Evolutionary conservation across 2,797 vertebrate species (phyloP).

Genomic region (Synaphobranchus kaupii): DNA sequence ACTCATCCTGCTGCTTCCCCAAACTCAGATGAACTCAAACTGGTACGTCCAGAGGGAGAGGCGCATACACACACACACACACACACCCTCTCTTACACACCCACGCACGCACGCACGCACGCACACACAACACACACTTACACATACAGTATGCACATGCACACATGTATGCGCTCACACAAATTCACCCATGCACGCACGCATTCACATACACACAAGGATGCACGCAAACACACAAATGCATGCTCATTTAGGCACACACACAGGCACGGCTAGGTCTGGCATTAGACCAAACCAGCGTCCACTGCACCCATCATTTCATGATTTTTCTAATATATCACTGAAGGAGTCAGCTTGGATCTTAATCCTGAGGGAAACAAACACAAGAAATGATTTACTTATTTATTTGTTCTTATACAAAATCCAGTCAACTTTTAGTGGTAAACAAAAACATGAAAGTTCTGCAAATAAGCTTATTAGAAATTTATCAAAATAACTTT

Average conservation of each 20-base stretch:
- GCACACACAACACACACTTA: neutral
- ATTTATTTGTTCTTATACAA: neutral
- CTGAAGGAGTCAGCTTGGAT: neutral
- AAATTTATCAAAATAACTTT: neutral
- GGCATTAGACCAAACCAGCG: neutral
- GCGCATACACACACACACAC: neutral
- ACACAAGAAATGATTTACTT: neutral
- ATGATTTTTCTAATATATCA: neutral
- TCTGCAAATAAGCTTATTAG: neutral
- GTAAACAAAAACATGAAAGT: neutral
- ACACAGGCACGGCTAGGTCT: neutral
- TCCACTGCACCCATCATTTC: neutral
- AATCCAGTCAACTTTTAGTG: neutral
- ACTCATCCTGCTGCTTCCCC: neutral
- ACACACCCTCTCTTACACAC: slow-evolving; percentile 23
- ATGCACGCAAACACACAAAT: slow-evolving; percentile 27
- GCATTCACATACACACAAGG: slow-evolving; percentile 31
- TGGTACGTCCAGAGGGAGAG: neutral
- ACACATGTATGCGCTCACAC: neutral
- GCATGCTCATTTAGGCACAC: neutral
- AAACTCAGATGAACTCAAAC: slow-evolving; percentile 19
- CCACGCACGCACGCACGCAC: neutral
- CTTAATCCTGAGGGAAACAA: neutral
- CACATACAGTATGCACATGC: slow-evolving; percentile 27
- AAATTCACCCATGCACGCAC: too few relatives aligned